Evolutionary conservation across 2,113 vertebrate genomes (phyloP), one percentile per base, ranked within the genome.

Genomic region (Gorsachius goisagi): DNA sequence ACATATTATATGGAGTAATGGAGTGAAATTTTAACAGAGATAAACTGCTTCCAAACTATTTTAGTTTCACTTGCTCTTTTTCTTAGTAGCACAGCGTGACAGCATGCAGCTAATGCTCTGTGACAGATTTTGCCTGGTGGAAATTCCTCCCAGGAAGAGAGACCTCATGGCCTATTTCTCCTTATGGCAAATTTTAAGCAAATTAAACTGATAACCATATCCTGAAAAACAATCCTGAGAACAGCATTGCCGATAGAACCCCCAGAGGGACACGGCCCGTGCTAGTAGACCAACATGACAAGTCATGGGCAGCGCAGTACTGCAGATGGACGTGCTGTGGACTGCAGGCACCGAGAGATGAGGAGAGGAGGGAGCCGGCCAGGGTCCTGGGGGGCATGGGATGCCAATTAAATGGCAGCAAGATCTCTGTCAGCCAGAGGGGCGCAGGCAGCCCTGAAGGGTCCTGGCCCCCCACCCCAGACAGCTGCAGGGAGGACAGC

Each of bases 351-450:
- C 8, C 0, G 1, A 85, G 37, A 33, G 21, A 58, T 4, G 12
- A 58, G 37, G 85, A 20, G 0, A 33, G 3, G 58, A 60, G 18
- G 45, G 75, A 89, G 58, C n/a, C 4, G 2, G 47, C n/a, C 8
- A 1, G 0, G 0, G 47, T 21, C 59, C 3, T 1, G 4, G 18
- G 33, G 37, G 3, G 45, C 19, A 20, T 0, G 0, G 50, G n/a
- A 50, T 63, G 78, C 16, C 85, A 89, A 85, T 88, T 66, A 95
- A 95, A 64, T 23, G 53, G 71, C 79, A 92, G 30, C 0, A 8
- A 84, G 47, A 26, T 24, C 47, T 66, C 55, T 58, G 64, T 41
- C 83, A 80, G 92, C 49, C 11, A 1, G 3, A n/a, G 62, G 44
- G 62, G 50, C 0, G 1, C 50, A 73, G 32, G 85, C 58, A 90